Base-by-base conservation (phyloP, 2,888 invertebrate species). In the Netelia inedita region DNA sequence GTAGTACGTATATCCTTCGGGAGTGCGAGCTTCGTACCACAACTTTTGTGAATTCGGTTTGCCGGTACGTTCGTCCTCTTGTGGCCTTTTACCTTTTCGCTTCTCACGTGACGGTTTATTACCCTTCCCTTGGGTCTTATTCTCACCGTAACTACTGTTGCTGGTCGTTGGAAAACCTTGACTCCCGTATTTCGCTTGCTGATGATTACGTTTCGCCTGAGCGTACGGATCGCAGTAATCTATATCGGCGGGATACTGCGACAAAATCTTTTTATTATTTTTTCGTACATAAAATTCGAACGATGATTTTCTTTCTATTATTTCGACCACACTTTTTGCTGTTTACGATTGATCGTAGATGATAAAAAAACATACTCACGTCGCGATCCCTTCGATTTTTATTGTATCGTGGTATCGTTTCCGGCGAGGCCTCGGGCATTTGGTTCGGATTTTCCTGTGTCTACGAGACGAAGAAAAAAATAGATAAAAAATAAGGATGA, bases 11-110 rank as follows among this genome's bases (percentile, higher is more conserved):
- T 96, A 95, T 0, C 97, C 98, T 90, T 97, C 96, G 68, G 96
- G 96, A 84, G 96, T 95, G 88, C 95, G 95, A 0, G 96, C 96
- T 93, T 98, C 98, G 86, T 97, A 96, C 98, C 98, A 98, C 23
- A 96, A 92, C 69, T 95, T 95, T 2, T 82, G 88, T 11, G 92
- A 90, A 53, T 69, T 57, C 65, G 84, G 73, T 79, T 87, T 89
- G 71, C 73, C 73, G 2, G 82, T 43, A 68, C 80, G 79, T 41
- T 89, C 88, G 16, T 91, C 89, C 61, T 88, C 89, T 35, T 88
- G 85, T 3, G 82, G 66, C 50, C 87, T 89, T 87, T 93, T 94
- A 46, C 93, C 92, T 55, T 89, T 92, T 41, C 90, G 89, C 84
- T 92, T 91, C 1, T 83, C 83, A 82, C 83, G 82, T 14, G 76